A percentile compares a stretch with the other conserved stretches of the same genome.
These are phyloP conservation scores for Tiphia femorata DNA, from an alignment of 2,888 invertebrate genomes.

Conservation along the genomic window DNA sequence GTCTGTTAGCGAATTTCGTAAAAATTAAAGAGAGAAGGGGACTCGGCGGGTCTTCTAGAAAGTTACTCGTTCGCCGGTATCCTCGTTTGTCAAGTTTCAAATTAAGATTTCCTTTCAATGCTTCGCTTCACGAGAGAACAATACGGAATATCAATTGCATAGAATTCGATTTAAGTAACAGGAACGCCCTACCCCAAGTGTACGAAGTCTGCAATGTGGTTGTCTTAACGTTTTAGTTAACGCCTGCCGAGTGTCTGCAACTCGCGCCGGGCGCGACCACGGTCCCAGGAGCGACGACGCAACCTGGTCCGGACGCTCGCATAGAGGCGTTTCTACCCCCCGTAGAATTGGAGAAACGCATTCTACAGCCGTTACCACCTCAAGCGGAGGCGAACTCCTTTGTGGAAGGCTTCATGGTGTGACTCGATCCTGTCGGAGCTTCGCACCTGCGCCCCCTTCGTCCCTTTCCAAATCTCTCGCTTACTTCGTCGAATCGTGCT, in stretches of 20 bases:
- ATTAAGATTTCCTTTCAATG: background rate
- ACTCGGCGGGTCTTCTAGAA: no score
- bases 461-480: no score
- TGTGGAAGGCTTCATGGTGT: conserved; percentile 59
- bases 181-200: background rate
- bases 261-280: conserved; percentile 46
- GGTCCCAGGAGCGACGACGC: conserved; percentile 29
- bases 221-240: conserved; percentile 47
- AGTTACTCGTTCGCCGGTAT: no score
- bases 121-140: background rate
- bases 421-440: no score
- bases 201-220: background rate
- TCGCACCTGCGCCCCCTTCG: no score
- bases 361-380: conserved; percentile 53
- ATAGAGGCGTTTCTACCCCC: conserved; percentile 58
- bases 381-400: conserved; percentile 61
- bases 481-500: no score
- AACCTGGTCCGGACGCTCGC: conserved; percentile 45
- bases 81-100: background rate
- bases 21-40: no score
- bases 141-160: background rate
- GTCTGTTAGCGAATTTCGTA: no score
- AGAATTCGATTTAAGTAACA: background rate
- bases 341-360: conserved; percentile 60
- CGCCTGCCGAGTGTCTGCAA: conserved; percentile 61